A percentile compares a stretch with the other conserved stretches of the same genome.
phyloP scores from a whole-genome alignment of 2,797 vertebrate genomes.

The Rhadinocentrus ornatus region DNA sequence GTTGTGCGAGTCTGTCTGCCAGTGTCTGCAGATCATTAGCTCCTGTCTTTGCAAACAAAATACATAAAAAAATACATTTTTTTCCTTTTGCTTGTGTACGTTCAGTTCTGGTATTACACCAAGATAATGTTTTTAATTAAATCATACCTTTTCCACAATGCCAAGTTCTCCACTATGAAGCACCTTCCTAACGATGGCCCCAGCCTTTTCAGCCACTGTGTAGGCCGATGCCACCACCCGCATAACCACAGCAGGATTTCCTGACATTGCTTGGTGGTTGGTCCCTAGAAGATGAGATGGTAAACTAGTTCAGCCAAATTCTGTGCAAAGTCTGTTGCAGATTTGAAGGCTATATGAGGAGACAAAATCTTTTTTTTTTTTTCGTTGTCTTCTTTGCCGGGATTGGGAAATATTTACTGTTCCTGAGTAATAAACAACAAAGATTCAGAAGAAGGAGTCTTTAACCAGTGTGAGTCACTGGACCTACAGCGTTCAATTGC shows the following conservation, averaged over 20 bases:
- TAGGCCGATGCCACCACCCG: slow-evolving; percentile 90
- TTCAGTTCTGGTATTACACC: neutral
- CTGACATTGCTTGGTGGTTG: slow-evolving; percentile 82
- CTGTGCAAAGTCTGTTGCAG: neutral
- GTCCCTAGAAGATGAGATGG: neutral
- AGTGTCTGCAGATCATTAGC: slow-evolving; percentile 94
- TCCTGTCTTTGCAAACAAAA: slow-evolving; percentile 81
- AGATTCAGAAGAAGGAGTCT: too few species aligned
- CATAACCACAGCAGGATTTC: slow-evolving; percentile 85
- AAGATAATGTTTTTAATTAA: neutral
- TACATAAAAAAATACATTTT: neutral
- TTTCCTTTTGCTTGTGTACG: neutral
- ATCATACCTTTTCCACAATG: slow-evolving; percentile 92
- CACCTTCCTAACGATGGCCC: slow-evolving; percentile 88
- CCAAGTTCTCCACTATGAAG: slow-evolving; percentile 91
- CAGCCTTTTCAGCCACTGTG: slow-evolving; percentile 89
- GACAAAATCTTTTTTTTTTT: neutral
- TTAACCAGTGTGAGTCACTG: too few species aligned
- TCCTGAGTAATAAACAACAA: too few species aligned
- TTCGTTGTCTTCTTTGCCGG: too few species aligned
- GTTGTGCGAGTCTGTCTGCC: slow-evolving; percentile 93
- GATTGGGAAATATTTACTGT: too few species aligned
- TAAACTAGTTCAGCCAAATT: neutral
- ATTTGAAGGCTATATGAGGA: neutral
- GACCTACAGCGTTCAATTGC: too few species aligned